phyloP scores from a whole-genome alignment of 2,113 vertebrate genomes.

The Thunnus thynnus region DNA sequence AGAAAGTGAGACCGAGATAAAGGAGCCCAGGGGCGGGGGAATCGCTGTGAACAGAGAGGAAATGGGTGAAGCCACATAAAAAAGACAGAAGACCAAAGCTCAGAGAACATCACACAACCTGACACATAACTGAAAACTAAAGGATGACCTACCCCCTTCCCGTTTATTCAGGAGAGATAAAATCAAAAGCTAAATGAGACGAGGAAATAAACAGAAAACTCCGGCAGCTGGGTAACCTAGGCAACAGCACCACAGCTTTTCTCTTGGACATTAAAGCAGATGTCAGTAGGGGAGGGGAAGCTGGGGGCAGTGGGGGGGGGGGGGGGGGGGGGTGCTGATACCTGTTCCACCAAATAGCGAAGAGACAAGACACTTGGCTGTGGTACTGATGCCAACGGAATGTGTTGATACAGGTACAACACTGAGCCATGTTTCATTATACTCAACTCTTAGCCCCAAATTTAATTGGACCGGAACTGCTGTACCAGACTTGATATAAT shows the following conservation, averaged over 20 bases:
- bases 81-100: constrained; percentile 12
- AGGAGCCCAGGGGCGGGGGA: not conserved
- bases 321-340: not conserved
- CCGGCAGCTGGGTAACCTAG: constrained; percentile 29
- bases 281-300: not conserved
- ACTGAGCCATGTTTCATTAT: not conserved
- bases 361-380: not conserved
- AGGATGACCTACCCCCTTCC: not conserved
- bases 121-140: constrained; percentile 10
- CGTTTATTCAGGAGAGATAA: constrained; percentile 5
- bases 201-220: constrained; percentile 29
- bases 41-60: not conserved
- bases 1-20: constrained; percentile 5
- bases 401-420: not conserved
- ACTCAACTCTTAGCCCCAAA: not conserved
- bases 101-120: not conserved
- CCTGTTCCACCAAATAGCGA: constrained; percentile 4
- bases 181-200: constrained; percentile 20
- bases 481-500: not conserved
- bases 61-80: not conserved
- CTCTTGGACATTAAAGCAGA: constrained; percentile 27
- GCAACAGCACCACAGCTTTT: constrained; percentile 38
- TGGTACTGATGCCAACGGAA: constrained; percentile 14
- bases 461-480: not conserved
- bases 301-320: not conserved